Base-by-base conservation (phyloP, 2,888 invertebrate species). In the Drosophila diplacantha region DNA sequence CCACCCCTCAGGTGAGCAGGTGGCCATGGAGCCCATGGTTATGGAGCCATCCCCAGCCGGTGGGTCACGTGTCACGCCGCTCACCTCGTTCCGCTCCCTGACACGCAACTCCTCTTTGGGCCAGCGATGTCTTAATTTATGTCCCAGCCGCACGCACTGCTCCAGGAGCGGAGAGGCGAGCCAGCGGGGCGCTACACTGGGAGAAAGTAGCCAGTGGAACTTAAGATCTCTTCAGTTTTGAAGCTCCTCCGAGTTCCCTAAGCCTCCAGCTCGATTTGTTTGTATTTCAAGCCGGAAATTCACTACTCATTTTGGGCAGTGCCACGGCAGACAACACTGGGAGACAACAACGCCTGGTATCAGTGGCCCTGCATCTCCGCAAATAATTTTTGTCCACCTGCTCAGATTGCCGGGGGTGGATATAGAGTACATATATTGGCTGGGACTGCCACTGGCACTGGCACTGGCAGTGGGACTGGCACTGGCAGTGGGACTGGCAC, bases 41-140 rank as follows among this genome's bases (percentile, higher is more conserved):
- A 24, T 39, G 39, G 57, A 22, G 58, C 62, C 34, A 32, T 43
- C 37, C 34, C 57, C 50, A 55, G 35, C 53, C 52, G 71, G 81
- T 77, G 76, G 73, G 81, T 77, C 81, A 81, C 81, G 76, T 77
- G 79, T 69, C 71, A 26, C n/a, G 57, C 9, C 24, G 47, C 52
- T 62, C 57, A 57, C 20, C 56, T 54, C 37, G 53, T 53, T 24
- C 32, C 34, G 18, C 37, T 37, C 18, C 51, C 39, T 39, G 65
- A 44, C 65, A 66, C 57, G 66, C 71, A 60, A 70, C 46, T 51
- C 51, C 22, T 47, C 3, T 46, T 22, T 18, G 20, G 41, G 41
- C 49, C 43, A 24, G 56, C 59, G 32, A 73, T 66, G 75, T 65
- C 72, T 62, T 69, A 73, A 80, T 83, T 80, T 83, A 80, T 78